Percentiles rank a stretch among this genome's conserved stretches.
Evolutionary conservation across 1,140 invertebrate genomes (phyloP).

Genomic region (Mamestra configurata): DNA sequence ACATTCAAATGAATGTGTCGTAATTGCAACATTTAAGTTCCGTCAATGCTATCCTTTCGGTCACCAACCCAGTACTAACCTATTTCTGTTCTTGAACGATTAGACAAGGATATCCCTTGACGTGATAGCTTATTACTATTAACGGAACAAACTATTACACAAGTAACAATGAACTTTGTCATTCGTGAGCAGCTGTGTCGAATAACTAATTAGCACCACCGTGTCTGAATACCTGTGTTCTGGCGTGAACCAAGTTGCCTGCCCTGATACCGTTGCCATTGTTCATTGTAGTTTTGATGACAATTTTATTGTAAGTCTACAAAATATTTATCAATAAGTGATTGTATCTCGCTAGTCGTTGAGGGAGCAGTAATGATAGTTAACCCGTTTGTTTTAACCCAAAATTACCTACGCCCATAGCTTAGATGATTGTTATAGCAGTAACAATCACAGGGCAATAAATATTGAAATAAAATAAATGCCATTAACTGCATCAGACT

Average conservation of each 20-base stretch:
- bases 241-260: not conserved
- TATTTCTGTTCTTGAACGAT: not conserved
- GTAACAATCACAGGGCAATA: no score
- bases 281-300: no score
- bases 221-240: not conserved
- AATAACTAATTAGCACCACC: not conserved
- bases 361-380: no score
- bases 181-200: constrained; percentile 1
- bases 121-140: constrained; percentile 4
- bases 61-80: not conserved
- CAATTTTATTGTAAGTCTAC: no score
- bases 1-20: not conserved
- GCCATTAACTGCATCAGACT: no score
- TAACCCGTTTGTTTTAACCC: no score
- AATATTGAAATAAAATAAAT: no score
- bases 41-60: not conserved
- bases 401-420: no score
- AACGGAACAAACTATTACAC: constrained; percentile 6
- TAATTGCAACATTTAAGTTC: not conserved
- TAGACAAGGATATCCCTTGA: not conserved
- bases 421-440: no score
- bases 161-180: not conserved
- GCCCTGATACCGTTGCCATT: not conserved
- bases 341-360: no score
- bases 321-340: no score